A percentile compares a stretch with the other conserved stretches of the same genome.
These are phyloP conservation scores for Palythoa grandis DNA, from an alignment of 92 coral and sea anemone genomes.

Conservation along the genomic window DNA sequence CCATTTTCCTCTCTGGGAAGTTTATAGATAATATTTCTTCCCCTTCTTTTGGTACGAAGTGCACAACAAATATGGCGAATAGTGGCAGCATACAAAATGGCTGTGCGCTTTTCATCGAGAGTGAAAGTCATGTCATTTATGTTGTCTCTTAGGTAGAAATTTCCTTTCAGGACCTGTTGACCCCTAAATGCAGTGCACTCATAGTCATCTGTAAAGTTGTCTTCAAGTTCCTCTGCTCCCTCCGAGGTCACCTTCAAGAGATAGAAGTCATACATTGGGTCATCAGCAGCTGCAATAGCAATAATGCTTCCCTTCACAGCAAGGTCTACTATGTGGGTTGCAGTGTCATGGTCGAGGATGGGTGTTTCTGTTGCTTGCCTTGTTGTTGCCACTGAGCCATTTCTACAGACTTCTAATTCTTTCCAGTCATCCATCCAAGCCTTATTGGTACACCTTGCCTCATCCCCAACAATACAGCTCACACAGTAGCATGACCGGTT, in stretches of 20 bases:
- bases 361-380: conserved; percentile 49
- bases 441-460: conserved; percentile 56
- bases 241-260: conserved; percentile 59
- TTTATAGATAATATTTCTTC: conserved; percentile 46
- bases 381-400: conserved; percentile 53
- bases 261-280: conserved; percentile 64
- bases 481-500: conserved; percentile 55
- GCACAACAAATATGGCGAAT: conserved; percentile 55
- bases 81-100: conserved; percentile 64
- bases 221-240: conserved; percentile 62
- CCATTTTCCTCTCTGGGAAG: conserved; percentile 53
- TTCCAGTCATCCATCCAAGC: conserved; percentile 60
- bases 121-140: conserved; percentile 68
- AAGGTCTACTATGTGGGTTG: conserved; percentile 55
- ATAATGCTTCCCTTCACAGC: conserved; percentile 54
- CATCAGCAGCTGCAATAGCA: conserved; percentile 66
- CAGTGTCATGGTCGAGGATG: conserved; percentile 52
- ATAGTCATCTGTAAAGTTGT: conserved; percentile 51
- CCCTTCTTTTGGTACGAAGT: conserved; percentile 31
- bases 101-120: conserved; percentile 38
- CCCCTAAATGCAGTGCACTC: conserved; percentile 21
- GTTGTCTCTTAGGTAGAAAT: conserved; percentile 65
- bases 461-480: conserved; percentile 49
- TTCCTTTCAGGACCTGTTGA: conserved; percentile 49
- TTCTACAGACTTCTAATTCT: conserved; percentile 43